Percentiles rank a stretch among this genome's conserved stretches.
These are phyloP conservation scores for Pyxicephalus adspersus DNA, from an alignment of 2,113 vertebrate species.

Conservation along the genomic window DNA sequence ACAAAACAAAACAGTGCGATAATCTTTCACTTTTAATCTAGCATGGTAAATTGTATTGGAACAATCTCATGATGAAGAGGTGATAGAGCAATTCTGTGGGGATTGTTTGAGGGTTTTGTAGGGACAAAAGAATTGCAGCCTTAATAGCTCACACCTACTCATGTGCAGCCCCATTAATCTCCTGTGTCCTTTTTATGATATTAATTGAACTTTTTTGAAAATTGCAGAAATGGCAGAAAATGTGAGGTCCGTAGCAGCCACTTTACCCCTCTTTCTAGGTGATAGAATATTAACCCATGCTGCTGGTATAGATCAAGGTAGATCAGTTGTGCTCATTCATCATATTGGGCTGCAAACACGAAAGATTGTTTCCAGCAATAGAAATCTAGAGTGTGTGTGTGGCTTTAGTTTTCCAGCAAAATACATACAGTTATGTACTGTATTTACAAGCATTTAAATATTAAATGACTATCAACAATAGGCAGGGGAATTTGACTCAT, in stretches of 20 bases:
- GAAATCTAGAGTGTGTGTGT: too few species aligned
- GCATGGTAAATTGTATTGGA: not conserved
- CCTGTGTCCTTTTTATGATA: constrained; percentile 29
- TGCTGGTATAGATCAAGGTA: not conserved
- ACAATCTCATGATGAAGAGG: not conserved
- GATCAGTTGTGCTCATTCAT: too few species aligned
- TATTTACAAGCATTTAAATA: too few species aligned
- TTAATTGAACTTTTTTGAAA: constrained; percentile 44
- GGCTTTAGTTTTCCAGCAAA: too few species aligned
- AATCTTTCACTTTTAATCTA: not conserved
- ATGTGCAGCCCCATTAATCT: constrained; percentile 40
- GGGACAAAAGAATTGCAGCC: constrained; percentile 18
- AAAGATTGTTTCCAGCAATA: too few species aligned
- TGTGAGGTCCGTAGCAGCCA: not conserved
- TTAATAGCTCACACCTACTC: constrained; percentile 29
- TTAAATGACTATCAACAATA: too few species aligned
- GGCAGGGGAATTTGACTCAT: too few species aligned
- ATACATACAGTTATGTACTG: too few species aligned
- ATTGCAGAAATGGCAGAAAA: constrained; percentile 37
- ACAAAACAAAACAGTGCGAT: too few species aligned
- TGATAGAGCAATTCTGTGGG: constrained; percentile 20
- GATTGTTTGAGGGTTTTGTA: not conserved
- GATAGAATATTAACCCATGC: not conserved
- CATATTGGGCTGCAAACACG: too few species aligned
- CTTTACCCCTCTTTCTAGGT: not conserved